These are phyloP conservation scores for Adela reaumurella DNA, from an alignment of 2,888 invertebrate genomes.

Conservation along the genomic window DNA sequence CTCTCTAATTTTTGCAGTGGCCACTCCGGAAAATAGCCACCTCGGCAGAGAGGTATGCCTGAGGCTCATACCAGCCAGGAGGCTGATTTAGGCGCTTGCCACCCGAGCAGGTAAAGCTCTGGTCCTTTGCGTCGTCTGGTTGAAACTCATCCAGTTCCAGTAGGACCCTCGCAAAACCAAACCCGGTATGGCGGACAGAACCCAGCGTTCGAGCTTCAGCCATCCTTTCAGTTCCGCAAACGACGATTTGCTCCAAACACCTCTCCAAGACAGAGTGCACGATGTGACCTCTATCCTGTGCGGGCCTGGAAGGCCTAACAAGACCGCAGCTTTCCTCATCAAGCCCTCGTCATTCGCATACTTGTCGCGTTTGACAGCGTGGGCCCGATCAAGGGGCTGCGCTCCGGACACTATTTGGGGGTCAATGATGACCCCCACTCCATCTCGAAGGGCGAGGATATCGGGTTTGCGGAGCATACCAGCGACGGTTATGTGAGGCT, in stretches of 20 bases:
- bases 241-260: neutral
- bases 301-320: neutral
- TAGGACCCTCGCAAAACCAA: no score
- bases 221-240: neutral
- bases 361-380: conserved; percentile 15
- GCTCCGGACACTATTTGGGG: conserved; percentile 22
- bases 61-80: no score
- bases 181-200: no score
- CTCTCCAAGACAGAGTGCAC: neutral
- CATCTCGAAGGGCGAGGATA: conserved; percentile 15
- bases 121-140: no score
- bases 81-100: no score
- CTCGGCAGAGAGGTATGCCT: no score
- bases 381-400: conserved; percentile 13
- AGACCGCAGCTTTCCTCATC: conserved; percentile 11
- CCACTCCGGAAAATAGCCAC: no score
- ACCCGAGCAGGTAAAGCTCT: no score
- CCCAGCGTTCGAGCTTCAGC: neutral
- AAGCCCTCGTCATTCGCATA: conserved; percentile 15
- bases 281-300: neutral
- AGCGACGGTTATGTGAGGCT: conserved; percentile 15
- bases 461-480: conserved; percentile 23
- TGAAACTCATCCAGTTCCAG: no score
- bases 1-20: no score
- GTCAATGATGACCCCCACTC: conserved; percentile 18